phyloP scores from a whole-genome alignment of 2,888 invertebrate genomes.

The Tanypteryx hageni region DNA sequence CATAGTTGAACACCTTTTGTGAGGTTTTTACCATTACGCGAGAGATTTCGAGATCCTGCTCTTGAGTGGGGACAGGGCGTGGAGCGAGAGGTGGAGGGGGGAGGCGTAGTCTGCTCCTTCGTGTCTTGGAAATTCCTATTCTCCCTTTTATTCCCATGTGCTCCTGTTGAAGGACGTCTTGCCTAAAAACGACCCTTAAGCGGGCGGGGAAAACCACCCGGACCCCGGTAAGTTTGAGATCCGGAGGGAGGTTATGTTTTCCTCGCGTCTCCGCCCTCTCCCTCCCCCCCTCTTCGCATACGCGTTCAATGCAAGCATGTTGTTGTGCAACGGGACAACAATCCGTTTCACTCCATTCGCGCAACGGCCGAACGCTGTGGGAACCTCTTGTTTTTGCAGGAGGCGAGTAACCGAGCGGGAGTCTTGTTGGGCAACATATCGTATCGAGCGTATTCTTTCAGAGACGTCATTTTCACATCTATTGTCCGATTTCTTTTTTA shows the following conservation, averaged over 20 bases:
- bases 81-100: background rate
- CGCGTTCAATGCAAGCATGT: background rate
- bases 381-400: slow-evolving; percentile 23
- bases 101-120: background rate
- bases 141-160: background rate
- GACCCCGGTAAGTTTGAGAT: background rate
- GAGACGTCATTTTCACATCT: background rate
- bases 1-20: background rate
- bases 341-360: slow-evolving; percentile 46
- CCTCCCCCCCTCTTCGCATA: slow-evolving; percentile 4
- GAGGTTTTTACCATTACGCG: background rate
- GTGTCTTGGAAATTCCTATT: slow-evolving; percentile 29
- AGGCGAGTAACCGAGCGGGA: background rate
- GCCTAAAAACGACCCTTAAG: slow-evolving; percentile 36
- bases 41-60: background rate
- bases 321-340: slow-evolving; percentile 15
- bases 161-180: slow-evolving; percentile 18
- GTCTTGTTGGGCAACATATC: slow-evolving; percentile 46
- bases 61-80: background rate
- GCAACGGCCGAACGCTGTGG: slow-evolving; percentile 40
- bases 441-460: slow-evolving; percentile 47
- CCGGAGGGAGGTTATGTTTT: background rate
- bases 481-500: slow-evolving; percentile 38
- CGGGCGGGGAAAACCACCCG: background rate
- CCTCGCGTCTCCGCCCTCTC: background rate